Evolutionary conservation across 2,888 invertebrate species (phyloP).

Genomic region (Epinotia ramella): DNA sequence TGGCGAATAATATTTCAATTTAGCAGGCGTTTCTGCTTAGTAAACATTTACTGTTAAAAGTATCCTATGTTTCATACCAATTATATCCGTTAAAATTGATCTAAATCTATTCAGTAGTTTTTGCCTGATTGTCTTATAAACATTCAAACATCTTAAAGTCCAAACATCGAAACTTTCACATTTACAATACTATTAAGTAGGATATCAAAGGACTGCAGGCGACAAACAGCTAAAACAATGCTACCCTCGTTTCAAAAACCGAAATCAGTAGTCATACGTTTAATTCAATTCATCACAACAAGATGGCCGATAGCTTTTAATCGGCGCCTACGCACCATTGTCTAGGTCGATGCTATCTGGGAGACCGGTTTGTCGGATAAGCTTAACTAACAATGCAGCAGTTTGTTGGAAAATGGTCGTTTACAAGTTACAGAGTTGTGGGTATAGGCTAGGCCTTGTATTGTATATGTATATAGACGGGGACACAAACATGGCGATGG

Average conservation of each 20-base stretch:
- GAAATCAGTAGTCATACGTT: constrained; percentile 38
- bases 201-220: background rate
- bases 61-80: too few relatives aligned
- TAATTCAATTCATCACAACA: constrained; percentile 43
- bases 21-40: too few relatives aligned
- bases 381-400: constrained; percentile 20
- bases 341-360: constrained; percentile 55
- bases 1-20: too few relatives aligned
- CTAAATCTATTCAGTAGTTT: too few relatives aligned
- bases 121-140: too few relatives aligned
- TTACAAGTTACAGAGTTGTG: background rate
- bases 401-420: constrained; percentile 31
- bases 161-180: too few relatives aligned
- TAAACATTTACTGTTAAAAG: too few relatives aligned
- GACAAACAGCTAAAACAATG: background rate
- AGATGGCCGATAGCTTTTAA: constrained; percentile 60
- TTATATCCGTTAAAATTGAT: too few relatives aligned
- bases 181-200: too few relatives aligned
- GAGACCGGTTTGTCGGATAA: constrained; percentile 28
- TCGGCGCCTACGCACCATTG: constrained; percentile 78
- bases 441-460: background rate
- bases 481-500: too few relatives aligned
- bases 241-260: background rate
- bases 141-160: too few relatives aligned
- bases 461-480: too few relatives aligned